A percentile compares a stretch with the other conserved stretches of the same genome.
Conservation (phyloP, 2,797 vertebrate genomes). For the Avahi laniger region DNA sequence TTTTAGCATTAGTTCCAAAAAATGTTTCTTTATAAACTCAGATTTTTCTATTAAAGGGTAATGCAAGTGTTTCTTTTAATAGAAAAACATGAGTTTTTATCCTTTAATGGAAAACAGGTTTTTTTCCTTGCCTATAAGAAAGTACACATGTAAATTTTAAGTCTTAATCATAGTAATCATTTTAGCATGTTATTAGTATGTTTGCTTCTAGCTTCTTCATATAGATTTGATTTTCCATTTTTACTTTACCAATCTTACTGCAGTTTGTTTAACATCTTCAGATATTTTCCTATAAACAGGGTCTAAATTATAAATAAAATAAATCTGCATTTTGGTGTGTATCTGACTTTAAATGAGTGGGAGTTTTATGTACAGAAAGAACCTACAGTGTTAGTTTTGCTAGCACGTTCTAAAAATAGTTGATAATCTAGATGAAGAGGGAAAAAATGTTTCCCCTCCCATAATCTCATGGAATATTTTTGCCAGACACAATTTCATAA, state of each 20-base stretch:
- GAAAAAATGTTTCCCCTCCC: background rate
- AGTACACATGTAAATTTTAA: background rate
- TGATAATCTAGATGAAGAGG: slow-evolving; percentile 25
- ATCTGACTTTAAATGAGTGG: background rate
- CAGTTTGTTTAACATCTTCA: background rate
- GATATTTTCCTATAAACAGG: background rate
- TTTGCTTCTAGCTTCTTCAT: slow-evolving; percentile 7
- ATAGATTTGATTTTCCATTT: slow-evolving; percentile 35
- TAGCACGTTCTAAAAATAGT: background rate
- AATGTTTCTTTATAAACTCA: background rate
- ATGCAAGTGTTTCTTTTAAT: background rate
- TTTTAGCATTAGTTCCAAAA: background rate
- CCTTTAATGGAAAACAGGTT: background rate
- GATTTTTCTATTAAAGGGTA: background rate
- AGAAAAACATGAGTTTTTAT: slow-evolving; percentile 13
- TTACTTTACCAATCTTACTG: background rate
- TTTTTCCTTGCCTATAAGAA: background rate
- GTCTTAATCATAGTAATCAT: background rate
- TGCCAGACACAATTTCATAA: background rate
- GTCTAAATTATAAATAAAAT: slow-evolving; percentile 41
- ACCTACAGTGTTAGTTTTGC: slow-evolving; percentile 28
- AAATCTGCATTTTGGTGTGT: background rate
- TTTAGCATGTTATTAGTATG: background rate
- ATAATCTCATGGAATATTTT: background rate
- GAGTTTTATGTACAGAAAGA: slow-evolving; percentile 31